Evolutionary conservation across 2,113 vertebrate genomes (phyloP).

Genomic region (Cheilinus undulatus): DNA sequence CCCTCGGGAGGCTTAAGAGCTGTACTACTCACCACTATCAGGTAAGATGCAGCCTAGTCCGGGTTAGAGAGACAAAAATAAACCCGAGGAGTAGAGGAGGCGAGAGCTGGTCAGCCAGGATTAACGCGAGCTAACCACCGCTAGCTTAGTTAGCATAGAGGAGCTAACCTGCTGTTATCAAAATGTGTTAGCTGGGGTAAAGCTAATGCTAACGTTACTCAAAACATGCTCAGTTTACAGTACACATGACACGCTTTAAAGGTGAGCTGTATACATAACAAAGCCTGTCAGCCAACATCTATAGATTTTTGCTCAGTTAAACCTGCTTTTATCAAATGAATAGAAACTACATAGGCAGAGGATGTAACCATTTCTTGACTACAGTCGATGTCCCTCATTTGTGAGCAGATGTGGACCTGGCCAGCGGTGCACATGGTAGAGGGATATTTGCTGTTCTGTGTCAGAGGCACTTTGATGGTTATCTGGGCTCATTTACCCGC

Average conservation of each 20-base stretch:
- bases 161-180: slow-evolving; percentile 38
- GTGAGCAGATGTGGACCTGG: slow-evolving; percentile 18
- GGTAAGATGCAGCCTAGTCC: slow-evolving; percentile 65
- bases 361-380: not conserved
- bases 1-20: slow-evolving; percentile 8
- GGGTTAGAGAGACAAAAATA: slow-evolving; percentile 56
- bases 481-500: not conserved
- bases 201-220: slow-evolving; percentile 62
- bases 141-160: slow-evolving; percentile 55
- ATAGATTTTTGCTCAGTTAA: not conserved
- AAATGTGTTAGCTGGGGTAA: not conserved
- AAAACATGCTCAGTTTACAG: slow-evolving; percentile 27
- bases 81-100: slow-evolving; percentile 1
- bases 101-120: slow-evolving; percentile 47
- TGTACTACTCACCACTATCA: slow-evolving; percentile 20
- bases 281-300: no score
- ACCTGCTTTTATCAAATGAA: not conserved
- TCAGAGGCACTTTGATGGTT: no score
- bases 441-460: not conserved
- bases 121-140: slow-evolving; percentile 55
- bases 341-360: not conserved
- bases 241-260: slow-evolving; percentile 3
- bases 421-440: slow-evolving; percentile 47
- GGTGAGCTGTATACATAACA: not conserved
- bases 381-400: not conserved